phyloP scores from a whole-genome alignment of 2,888 invertebrate species.

The Falcaria lacertinaria region DNA sequence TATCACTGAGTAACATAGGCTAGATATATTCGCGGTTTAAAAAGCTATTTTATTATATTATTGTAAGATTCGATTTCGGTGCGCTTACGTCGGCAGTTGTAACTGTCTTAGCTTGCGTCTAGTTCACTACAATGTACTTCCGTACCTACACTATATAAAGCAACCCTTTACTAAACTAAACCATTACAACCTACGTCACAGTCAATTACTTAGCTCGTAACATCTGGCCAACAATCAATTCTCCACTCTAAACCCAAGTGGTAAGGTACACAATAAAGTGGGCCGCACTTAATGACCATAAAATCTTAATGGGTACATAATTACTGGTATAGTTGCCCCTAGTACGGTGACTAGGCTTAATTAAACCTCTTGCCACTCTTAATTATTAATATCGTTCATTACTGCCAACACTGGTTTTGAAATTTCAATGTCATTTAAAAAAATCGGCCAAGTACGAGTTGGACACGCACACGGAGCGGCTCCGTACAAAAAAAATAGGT shows the following conservation, averaged over 20 bases:
- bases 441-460: not conserved
- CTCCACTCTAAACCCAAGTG: not conserved
- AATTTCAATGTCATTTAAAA: not conserved
- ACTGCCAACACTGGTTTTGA: not conserved
- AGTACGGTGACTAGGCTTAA: not conserved
- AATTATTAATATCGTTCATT: not conserved
- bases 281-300: slow-evolving; percentile 1
- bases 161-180: not conserved
- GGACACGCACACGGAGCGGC: too few relatives aligned
- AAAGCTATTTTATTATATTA: too few relatives aligned
- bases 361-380: not conserved
- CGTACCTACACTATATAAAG: not conserved
- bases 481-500: too few relatives aligned
- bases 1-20: too few relatives aligned
- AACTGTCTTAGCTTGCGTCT: too few relatives aligned
- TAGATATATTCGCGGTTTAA: too few relatives aligned
- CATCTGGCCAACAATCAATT: not conserved
- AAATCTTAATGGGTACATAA: slow-evolving; percentile 8
- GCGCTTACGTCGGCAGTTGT: too few relatives aligned
- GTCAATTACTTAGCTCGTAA: not conserved
- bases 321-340: slow-evolving; percentile 3
- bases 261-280: not conserved
- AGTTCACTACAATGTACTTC: too few relatives aligned
- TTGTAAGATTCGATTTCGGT: too few relatives aligned
- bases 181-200: not conserved